A percentile compares a stretch with the other conserved stretches of the same genome.
These are phyloP conservation scores for Scaptomyza flava DNA, from an alignment of 2,888 invertebrate genomes.

Conservation along the genomic window DNA sequence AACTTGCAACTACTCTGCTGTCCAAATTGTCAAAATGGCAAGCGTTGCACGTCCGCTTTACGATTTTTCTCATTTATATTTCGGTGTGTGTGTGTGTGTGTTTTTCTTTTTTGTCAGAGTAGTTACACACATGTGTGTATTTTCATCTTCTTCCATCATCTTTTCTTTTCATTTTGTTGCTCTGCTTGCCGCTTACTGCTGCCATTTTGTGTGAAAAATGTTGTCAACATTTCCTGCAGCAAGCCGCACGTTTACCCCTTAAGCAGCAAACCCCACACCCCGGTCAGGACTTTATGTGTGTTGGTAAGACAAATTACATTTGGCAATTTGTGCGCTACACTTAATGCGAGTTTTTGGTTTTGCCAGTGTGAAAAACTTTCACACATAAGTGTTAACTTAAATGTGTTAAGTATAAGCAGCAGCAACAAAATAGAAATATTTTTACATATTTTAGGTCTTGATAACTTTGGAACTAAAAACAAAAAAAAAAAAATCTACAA, in stretches of 20 bases:
- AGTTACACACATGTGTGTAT: not conserved
- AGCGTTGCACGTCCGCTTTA: slow-evolving; percentile 53
- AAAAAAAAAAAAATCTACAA: not conserved
- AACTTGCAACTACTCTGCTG: slow-evolving; percentile 21
- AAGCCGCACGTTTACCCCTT: slow-evolving; percentile 26
- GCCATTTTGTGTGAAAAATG: slow-evolving; percentile 56
- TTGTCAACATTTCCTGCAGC: slow-evolving; percentile 62
- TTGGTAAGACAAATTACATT: slow-evolving; percentile 42
- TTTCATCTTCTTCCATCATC: slow-evolving; percentile 5
- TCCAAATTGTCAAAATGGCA: slow-evolving; percentile 64
- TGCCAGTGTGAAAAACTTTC: slow-evolving; percentile 4
- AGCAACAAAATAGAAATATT: not conserved
- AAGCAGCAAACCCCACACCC: not conserved
- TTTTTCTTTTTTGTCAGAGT: slow-evolving; percentile 17
- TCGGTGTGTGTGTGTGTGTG: slow-evolving; percentile 6
- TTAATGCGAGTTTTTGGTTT: slow-evolving; percentile 19
- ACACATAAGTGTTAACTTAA: not conserved
- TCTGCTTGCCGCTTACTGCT: slow-evolving; percentile 3
- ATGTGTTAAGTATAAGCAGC: not conserved
- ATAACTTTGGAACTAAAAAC: too few relatives aligned
- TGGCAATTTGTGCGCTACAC: slow-evolving; percentile 55
- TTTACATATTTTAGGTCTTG: not conserved
- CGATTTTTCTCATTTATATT: slow-evolving; percentile 27
- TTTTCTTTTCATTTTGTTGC: slow-evolving; percentile 48
- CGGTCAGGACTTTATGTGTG: slow-evolving; percentile 10